Conservation (phyloP, 64 coral and sea anemone genomes). For the Trachythela sp. region DNA sequence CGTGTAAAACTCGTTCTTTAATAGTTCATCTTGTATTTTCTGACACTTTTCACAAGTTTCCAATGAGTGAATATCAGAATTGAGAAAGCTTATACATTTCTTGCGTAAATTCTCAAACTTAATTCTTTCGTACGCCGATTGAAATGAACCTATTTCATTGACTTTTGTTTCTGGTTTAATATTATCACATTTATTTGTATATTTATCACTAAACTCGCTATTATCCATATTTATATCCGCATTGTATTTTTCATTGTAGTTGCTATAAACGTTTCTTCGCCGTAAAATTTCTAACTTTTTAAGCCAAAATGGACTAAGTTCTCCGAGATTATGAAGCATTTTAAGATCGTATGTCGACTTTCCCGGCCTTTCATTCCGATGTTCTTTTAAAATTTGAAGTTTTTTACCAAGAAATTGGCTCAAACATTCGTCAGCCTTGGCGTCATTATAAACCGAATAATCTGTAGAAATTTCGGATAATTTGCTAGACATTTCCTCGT, state of each 20-base stretch:
- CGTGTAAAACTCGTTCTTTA: neutral
- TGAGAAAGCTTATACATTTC: neutral
- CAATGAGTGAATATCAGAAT: neutral
- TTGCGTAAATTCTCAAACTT: conserved; percentile 2
- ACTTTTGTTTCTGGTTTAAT: neutral
- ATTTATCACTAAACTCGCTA: neutral
- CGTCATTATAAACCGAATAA: neutral
- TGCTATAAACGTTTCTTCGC: neutral
- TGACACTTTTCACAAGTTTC: neutral
- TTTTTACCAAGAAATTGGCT: neutral
- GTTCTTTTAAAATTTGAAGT: neutral
- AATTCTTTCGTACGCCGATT: neutral
- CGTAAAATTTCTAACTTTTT: neutral
- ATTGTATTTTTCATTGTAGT: neutral
- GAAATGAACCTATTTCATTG: neutral
- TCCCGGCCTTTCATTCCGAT: neutral
- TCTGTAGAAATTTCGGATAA: neutral
- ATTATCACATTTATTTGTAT: neutral
- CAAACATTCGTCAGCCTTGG: neutral
- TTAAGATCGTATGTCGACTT: neutral
- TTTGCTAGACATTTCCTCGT: neutral
- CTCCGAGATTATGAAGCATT: neutral
- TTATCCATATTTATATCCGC: neutral
- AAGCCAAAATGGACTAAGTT: neutral
- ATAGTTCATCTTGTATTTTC: neutral